These are phyloP conservation scores for Halotydeus destructor DNA, from an alignment of 1,140 invertebrate genomes.

Conservation along the genomic window DNA sequence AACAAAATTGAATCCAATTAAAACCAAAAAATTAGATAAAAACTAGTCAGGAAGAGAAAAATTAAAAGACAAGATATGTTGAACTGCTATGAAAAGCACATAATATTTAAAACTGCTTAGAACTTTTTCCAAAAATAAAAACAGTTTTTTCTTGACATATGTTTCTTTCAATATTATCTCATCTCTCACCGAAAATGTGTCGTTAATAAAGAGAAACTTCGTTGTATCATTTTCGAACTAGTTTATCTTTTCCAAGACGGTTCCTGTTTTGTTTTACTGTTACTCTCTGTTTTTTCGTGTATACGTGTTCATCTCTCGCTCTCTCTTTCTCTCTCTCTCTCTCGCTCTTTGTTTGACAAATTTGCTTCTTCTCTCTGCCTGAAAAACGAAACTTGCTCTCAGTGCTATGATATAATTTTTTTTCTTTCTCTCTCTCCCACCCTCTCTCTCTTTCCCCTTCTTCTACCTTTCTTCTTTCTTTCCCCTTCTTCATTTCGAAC, in stretches of 20 bases:
- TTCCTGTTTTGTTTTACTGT: conserved; percentile 2
- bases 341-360: neutral
- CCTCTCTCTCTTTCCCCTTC: conserved; percentile 3
- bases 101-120: too few species aligned
- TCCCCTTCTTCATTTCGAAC: neutral
- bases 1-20: too few species aligned
- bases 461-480: neutral
- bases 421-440: conserved; percentile 2
- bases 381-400: neutral
- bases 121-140: too few species aligned
- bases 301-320: neutral
- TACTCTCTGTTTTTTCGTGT: neutral
- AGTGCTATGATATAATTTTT: neutral
- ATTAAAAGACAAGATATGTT: too few species aligned
- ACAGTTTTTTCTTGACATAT: too few species aligned
- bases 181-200: too few species aligned
- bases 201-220: too few species aligned
- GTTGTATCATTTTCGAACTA: too few species aligned
- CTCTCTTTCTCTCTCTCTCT: neutral
- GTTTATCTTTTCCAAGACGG: conserved; percentile 20
- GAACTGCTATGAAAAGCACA: too few species aligned
- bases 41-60: too few species aligned
- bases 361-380: neutral
- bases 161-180: too few species aligned
- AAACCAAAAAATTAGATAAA: too few species aligned